Evolutionary conservation across 2,797 vertebrate species (phyloP), one percentile per base, ranked within the genome.

Genomic region (Calcarius lapponicus): DNA sequence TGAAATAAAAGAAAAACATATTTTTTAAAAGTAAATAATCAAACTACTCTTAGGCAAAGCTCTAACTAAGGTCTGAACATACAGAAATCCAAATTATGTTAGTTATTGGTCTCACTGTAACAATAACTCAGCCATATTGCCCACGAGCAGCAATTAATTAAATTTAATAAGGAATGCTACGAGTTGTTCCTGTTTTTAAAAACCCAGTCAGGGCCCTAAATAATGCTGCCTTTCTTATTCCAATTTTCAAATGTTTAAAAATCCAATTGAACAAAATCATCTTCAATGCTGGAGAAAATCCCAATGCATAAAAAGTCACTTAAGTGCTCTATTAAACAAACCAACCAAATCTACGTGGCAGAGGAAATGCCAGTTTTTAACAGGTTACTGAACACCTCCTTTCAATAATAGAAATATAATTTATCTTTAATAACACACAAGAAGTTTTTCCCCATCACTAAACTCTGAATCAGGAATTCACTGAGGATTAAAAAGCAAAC

Each of bases 71-170:
- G 48, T 72, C 45, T 90, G 64, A 91, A 84, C 48, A 56, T 24
- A 60, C 0, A 91, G 78, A 69, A 95, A 29, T 80, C 50, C 26
- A 71, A 85, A 64, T 92, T 93, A 95, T 25, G 1, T 82, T 92
- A 87, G 40, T 86, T 96, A 94, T 12, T 80, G 73, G 90, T 90
- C 95, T 96, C 94, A 54, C 29, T 93, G 71, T 69, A 95, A 92
- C 74, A 79, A 28, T 92, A 94, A 95, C 48, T 92, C 75, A 76
- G 73, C 62, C 87, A 80, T 92, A 90, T 29, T 95, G 87, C 91
- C 92, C 56, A 93, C 1, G 6, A 92, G 85, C 50, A 95, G 91
- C 88, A 94, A 93, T 95, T 88, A 95, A 95, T 96, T 95, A 92
- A 66, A 90, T 94, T 96, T 94, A 94, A 96, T 88, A 91, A 76